Percentiles rank a stretch among this genome's conserved stretches.
These are phyloP conservation scores for Trematocara zebra DNA, from an alignment of 2,113 vertebrate species.

Conservation along the genomic window DNA sequence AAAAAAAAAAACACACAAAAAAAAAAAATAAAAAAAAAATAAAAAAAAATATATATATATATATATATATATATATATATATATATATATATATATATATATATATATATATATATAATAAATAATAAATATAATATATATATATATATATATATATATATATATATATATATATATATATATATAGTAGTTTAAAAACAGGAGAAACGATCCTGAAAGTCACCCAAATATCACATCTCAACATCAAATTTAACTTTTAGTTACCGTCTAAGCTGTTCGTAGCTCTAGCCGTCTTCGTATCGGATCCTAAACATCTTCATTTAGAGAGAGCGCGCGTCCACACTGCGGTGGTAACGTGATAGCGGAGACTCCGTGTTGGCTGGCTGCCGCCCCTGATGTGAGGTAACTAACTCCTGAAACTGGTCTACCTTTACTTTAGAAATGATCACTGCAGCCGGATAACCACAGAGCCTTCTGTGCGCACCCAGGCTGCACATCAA, in stretches of 20 bases:
- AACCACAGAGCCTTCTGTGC: not conserved
- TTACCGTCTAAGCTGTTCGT: not conserved
- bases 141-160: too few relatives aligned
- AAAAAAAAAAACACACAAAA: too few relatives aligned
- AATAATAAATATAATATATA: too few relatives aligned
- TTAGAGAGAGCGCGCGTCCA: not conserved
- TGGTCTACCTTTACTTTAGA: not conserved
- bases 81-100: too few relatives aligned
- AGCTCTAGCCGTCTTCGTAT: not conserved
- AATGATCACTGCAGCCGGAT: not conserved
- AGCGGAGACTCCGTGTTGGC: not conserved
- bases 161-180: not conserved
- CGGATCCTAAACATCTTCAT: not conserved
- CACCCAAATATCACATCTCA: not conserved
- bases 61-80: too few relatives aligned
- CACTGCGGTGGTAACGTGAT: not conserved
- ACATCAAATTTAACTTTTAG: not conserved
- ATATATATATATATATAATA: too few relatives aligned
- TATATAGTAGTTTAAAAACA: not conserved
- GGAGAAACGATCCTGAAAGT: not conserved
- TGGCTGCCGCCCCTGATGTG: not conserved
- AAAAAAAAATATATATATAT: too few relatives aligned
- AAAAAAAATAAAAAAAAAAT: too few relatives aligned
- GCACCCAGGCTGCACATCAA: not conserved
- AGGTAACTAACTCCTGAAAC: not conserved